phyloP scores from a whole-genome alignment of 2,888 invertebrate genomes.

The Cabera pusaria region DNA sequence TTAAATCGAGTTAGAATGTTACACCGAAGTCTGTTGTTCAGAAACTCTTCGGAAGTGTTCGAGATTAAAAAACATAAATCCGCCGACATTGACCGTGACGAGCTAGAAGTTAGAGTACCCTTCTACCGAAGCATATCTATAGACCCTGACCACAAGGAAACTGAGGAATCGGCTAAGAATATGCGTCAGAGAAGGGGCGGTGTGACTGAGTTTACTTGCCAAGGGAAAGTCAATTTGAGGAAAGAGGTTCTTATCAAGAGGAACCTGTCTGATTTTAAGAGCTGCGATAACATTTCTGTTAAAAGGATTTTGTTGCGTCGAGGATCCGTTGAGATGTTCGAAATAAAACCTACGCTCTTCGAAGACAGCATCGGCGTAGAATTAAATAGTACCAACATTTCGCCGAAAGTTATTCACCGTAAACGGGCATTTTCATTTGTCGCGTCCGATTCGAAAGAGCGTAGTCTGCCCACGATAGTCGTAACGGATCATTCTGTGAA shows the following conservation, averaged over 20 bases:
- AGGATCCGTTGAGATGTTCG: too few species aligned
- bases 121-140: conserved; percentile 51
- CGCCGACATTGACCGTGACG: conserved; percentile 29
- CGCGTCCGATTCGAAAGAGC: conserved; percentile 24
- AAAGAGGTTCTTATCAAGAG: conserved; percentile 56
- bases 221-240: conserved; percentile 50
- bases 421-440: conserved; percentile 33
- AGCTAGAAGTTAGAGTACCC: conserved; percentile 36
- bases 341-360: conserved; percentile 4
- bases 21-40: conserved; percentile 42
- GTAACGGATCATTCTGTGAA: conserved; percentile 37
- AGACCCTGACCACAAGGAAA: conserved; percentile 33
- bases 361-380: conserved; percentile 4
- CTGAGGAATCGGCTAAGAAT: conserved; percentile 28
- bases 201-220: conserved; percentile 46
- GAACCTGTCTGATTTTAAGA: conserved; percentile 46
- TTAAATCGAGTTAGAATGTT: conserved; percentile 53
- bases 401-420: conserved; percentile 33
- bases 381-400: conserved; percentile 25
- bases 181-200: conserved; percentile 50
- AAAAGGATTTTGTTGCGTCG: too few species aligned
- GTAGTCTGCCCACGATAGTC: conserved; percentile 41
- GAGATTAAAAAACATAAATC: conserved; percentile 25
- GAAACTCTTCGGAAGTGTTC: conserved; percentile 41
- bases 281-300: conserved; percentile 51